phyloP scores from a whole-genome alignment of 2,888 invertebrate genomes.

The Linnaemya tessellans region DNA sequence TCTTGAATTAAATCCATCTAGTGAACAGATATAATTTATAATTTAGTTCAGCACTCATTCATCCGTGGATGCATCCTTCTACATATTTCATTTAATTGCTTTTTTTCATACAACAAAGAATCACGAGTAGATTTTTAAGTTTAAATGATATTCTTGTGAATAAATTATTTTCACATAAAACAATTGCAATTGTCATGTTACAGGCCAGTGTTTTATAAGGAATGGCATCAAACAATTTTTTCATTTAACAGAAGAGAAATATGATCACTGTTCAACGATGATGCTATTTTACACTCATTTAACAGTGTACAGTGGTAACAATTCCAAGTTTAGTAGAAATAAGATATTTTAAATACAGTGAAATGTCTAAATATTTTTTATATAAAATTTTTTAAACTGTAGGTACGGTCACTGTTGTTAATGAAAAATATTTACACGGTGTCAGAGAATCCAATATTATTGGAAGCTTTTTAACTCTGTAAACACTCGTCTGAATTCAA shows the following conservation, averaged over 20 bases:
- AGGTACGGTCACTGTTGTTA: too few relatives aligned
- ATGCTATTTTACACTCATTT: neutral
- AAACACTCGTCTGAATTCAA: too few relatives aligned
- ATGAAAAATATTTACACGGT: too few relatives aligned
- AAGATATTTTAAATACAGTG: too few relatives aligned
- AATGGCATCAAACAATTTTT: conserved; percentile 21
- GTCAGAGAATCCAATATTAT: too few relatives aligned
- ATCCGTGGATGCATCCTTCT: conserved; percentile 35
- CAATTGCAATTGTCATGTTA: conserved; percentile 50
- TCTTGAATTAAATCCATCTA: conserved; percentile 56
- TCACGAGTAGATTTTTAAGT: conserved; percentile 34
- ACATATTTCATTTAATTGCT: conserved; percentile 2
- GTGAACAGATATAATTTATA: conserved; percentile 69
- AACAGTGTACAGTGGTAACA: neutral
- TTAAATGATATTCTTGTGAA: conserved; percentile 42
- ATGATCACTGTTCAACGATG: neutral
- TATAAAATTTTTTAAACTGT: neutral
- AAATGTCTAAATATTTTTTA: too few relatives aligned
- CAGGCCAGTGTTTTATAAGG: conserved; percentile 3
- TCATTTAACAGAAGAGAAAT: conserved; percentile 38
- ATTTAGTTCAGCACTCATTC: conserved; percentile 51
- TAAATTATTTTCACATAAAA: conserved; percentile 26
- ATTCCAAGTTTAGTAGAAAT: neutral
- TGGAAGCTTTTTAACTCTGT: too few relatives aligned
- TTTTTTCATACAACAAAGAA: conserved; percentile 27